Evolutionary conservation across 2,888 invertebrate genomes (phyloP), one percentile per base, ranked within the genome.

Genomic region (Heteropelma amictum): DNA sequence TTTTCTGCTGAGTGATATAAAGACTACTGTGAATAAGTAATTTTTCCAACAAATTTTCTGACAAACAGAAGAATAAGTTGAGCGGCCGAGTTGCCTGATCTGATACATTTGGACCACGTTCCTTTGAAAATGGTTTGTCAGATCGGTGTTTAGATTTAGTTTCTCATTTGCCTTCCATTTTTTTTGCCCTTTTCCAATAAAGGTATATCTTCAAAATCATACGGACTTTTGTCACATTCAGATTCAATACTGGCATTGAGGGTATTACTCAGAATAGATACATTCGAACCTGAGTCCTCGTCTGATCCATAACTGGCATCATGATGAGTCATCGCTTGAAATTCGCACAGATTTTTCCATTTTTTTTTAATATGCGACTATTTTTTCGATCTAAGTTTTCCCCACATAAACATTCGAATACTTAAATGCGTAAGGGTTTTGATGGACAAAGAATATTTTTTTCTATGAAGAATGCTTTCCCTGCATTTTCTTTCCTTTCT

Each of bases 21-120:
- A 80, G 47, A 70, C 79, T 79, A 54, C 74, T 79, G 54, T 80
- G 78, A 38, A 77, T 77, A 33, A 78, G 40, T 23, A 61, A 21
- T 63, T 78, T 38, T 49, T 79, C 51, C 45, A 80, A 45, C 51
- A 53, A 33, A 53, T 68, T 58, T 26, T 72, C 75, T 30, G 72
- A 51, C n/a, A 78, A 33, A 65, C 67, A 28, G 28, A 58, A 54
- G 61, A 77, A 76, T 47, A 73, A 49, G 7, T 74, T 69, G 26
- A 40, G 56, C 38, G 77, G 77, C 26, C 54, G 53, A 51, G 65
- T 40, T 28, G 54, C 51, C 21, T 61, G 14, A 30, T 73, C 68
- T 33, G 73, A 63, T 26, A 73, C 35, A 69, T 63, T 63, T 2
- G 63, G 63, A 35, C 63, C 63, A 63, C 23, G 49, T 23, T 63